Percentiles rank a stretch among this genome's conserved stretches.
Conservation (phyloP, 2,888 invertebrate genomes). For the Meta bourneti region DNA sequence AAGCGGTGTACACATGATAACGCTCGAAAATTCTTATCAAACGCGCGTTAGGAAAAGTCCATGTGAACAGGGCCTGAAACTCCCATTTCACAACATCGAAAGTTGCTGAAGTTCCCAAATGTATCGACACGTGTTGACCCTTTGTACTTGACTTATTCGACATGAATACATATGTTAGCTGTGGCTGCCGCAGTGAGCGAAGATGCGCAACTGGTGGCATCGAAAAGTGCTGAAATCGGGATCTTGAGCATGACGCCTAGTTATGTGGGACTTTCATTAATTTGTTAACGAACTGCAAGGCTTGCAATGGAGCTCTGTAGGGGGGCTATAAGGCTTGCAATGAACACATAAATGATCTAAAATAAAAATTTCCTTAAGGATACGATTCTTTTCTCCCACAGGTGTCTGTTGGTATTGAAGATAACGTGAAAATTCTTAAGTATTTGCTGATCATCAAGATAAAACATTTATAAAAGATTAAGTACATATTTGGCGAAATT, state of each 20-base stretch:
- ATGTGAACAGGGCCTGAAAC: too few relatives aligned
- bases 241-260: neutral
- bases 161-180: neutral
- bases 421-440: too few relatives aligned
- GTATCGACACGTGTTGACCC: slow-evolving; percentile 8
- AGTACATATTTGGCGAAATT: too few relatives aligned
- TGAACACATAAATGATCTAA: neutral
- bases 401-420: too few relatives aligned
- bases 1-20: too few relatives aligned
- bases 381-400: neutral
- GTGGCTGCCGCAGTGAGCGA: neutral
- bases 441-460: too few relatives aligned
- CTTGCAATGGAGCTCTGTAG: neutral
- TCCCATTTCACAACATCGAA: neutral
- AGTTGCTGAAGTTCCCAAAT: too few relatives aligned
- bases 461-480: too few relatives aligned
- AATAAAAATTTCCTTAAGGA: neutral
- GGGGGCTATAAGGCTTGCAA: neutral
- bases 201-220: neutral
- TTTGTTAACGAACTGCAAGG: slow-evolving; percentile 21
- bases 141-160: slow-evolving; percentile 22
- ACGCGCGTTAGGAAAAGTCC: too few relatives aligned
- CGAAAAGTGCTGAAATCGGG: slow-evolving; percentile 3
- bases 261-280: slow-evolving; percentile 14
- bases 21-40: too few relatives aligned